Percentiles rank a stretch among this genome's conserved stretches.
phyloP scores from a whole-genome alignment of 2,888 invertebrate species.

The Tiliacea citrago region DNA sequence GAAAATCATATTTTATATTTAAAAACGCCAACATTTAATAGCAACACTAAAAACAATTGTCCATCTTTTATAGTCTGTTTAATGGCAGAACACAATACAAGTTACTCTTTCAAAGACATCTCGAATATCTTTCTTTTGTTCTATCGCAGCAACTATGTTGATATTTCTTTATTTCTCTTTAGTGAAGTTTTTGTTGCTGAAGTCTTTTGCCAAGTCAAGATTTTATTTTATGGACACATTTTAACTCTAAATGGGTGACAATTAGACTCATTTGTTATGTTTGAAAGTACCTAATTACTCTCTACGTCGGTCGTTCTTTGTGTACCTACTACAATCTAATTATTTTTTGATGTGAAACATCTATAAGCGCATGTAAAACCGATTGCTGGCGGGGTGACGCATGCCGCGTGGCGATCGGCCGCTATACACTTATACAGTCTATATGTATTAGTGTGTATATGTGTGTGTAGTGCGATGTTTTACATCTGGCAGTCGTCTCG shows the following conservation, averaged over 20 bases:
- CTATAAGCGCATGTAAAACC: too few relatives aligned
- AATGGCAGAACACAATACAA: slow-evolving; percentile 46
- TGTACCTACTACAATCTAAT: too few relatives aligned
- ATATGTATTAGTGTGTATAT: too few relatives aligned
- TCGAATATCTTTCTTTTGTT: slow-evolving; percentile 53
- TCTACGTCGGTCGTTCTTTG: too few relatives aligned
- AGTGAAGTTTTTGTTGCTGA: slow-evolving; percentile 7
- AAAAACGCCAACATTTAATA: background rate
- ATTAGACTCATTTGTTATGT: slow-evolving; percentile 21
- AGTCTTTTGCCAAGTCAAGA: slow-evolving; percentile 33
- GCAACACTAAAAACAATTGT: slow-evolving; percentile 53
- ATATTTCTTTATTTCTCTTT: slow-evolving; percentile 34
- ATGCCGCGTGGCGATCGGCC: too few relatives aligned
- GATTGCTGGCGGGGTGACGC: too few relatives aligned
- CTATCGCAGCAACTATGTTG: slow-evolving; percentile 34
- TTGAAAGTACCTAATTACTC: too few relatives aligned
- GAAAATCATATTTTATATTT: background rate
- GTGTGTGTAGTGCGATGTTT: too few relatives aligned
- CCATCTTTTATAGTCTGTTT: slow-evolving; percentile 47
- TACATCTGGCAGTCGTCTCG: too few relatives aligned
- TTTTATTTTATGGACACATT: slow-evolving; percentile 26
- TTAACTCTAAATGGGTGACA: slow-evolving; percentile 5
- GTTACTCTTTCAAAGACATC: slow-evolving; percentile 38
- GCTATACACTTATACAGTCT: too few relatives aligned
- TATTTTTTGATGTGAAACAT: too few relatives aligned